Evolutionary conservation across 2,113 vertebrate genomes (phyloP), one percentile per base, ranked within the genome.

Genomic region (Barnardius zonarius): DNA sequence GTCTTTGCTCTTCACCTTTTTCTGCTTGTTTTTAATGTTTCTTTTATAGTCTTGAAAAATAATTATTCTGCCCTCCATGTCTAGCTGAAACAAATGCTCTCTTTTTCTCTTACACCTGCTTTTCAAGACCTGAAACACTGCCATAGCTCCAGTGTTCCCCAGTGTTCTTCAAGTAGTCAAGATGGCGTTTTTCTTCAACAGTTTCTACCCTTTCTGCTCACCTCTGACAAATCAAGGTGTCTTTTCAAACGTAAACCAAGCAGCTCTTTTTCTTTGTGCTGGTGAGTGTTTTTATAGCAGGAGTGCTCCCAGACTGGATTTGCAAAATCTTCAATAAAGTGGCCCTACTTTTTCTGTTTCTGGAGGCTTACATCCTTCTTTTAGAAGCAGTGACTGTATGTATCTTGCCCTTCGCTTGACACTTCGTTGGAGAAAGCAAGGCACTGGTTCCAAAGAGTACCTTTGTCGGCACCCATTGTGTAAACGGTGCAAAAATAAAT

Each of bases 261-360:
- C 54, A 23, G 4, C 31, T 70, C 18, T 74, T 88, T 41, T 55
- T 57, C 62, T 73, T 77, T 67, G 3, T 81, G 17, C 17, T 61
- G 20, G 23, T 74, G 31, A 90, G 44, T 2, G 1, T 13, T 27
- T 74, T 88, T 91, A 8, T 86, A 67, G 16, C 17, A 70, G n/a
- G 31, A 70, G 49, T 78, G 31, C 28, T 92, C 28, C 16, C 35
- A n/a, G 44, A 64, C 9, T 86, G 43, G 14, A n/a, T 8, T 89
- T 62, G 33, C 52, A 93, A 81, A 78, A 48, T 64, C 46, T 72
- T 79, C 12, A 13, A 33, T 28, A 87, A 11, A 6, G 4, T 62
- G 52, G 35, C 28, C 27, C 24, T 17, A 22, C 75, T 83, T 91
- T 95, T 91, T 95, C 64, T 84, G 15, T 75, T 94, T 96, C 75